Base-by-base conservation (phyloP, 2,113 vertebrate species). In the Sceloporus tristichus region DNA sequence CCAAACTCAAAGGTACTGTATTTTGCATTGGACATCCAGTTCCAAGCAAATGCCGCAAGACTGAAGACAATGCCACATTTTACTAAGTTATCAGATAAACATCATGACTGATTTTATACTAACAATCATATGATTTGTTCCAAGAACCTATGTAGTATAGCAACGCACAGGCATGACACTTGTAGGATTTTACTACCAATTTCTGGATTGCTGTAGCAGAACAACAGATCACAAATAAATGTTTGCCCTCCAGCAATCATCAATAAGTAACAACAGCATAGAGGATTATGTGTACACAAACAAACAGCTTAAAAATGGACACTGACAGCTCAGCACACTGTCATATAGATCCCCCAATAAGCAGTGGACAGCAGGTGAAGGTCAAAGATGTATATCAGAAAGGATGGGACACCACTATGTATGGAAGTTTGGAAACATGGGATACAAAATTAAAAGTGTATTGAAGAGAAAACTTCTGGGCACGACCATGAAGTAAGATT, bases 361-460 rank as follows among this genome's bases (percentile, higher is more conserved):
- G 38, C 29, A 48, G 79, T 6, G 2, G 70, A 23, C 14, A 42
- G 23, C 34, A 70, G 54, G 76, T 54, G 56, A 88, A n/a, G 27
- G 29, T n/a, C 59, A 70, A 53, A 84, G 62, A 56, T 34, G 74
- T 29, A 34, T 70, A 77, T 78, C 40, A 54, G 56, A 88, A 88
- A 23, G 62, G 23, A 40, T 14, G 84, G 88, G 91, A 89, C 78
- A 19, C 54, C 79, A 87, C 82, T 62, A 21, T 75, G 8, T 75
- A 5, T 18, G 6, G 88, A 73, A 75, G 85, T 75, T 92, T 54
- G 80, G 86, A 87, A 92, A 93, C 86, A 93, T 18, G 1, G 0
- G 90, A 90, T 66, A 91, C 79, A 87, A 91, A 83, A 92, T 62
- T 90, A 91, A 90, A 93, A 93, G 85, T 9, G 71, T 85, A 89